phyloP scores from a whole-genome alignment of 37 sponge, comb jelly and placozoan species.

The Aplysina aerophoba region DNA sequence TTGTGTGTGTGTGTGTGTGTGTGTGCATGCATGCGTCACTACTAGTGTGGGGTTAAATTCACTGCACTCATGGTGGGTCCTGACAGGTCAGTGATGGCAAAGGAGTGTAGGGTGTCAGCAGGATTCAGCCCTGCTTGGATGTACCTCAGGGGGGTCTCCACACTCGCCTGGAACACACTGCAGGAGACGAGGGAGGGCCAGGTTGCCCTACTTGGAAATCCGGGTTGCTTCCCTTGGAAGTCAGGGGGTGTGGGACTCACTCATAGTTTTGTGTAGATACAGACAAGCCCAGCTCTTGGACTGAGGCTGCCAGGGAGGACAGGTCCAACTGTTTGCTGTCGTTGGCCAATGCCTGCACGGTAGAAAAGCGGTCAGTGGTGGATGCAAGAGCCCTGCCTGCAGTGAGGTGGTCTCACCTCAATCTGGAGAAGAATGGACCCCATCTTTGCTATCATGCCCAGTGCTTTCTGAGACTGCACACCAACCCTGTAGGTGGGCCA shows the following conservation, averaged over 20 bases:
- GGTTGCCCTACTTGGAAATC: too few relatives aligned
- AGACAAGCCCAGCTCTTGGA: slow-evolving; percentile 38
- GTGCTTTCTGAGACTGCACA: slow-evolving; percentile 47
- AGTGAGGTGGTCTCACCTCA: slow-evolving; percentile 48
- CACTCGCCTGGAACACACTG: slow-evolving; percentile 71
- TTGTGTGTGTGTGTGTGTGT: too few relatives aligned
- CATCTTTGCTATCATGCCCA: slow-evolving; percentile 54
- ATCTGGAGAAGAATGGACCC: slow-evolving; percentile 71
- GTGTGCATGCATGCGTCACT: too few relatives aligned
- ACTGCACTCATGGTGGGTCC: neutral
- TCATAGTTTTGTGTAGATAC: slow-evolving; percentile 59
- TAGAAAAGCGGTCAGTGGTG: neutral
- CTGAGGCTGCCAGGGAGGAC: slow-evolving; percentile 40
- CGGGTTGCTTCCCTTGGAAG: too few relatives aligned
- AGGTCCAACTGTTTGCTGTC: slow-evolving; percentile 36
- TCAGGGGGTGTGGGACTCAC: slow-evolving; percentile 30
- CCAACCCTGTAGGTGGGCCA: slow-evolving; percentile 27
- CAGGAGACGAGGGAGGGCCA: neutral
- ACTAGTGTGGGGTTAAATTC: too few relatives aligned
- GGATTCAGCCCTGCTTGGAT: slow-evolving; percentile 83
- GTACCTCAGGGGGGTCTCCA: slow-evolving; percentile 79
- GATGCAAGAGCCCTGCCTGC: too few relatives aligned
- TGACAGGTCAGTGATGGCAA: slow-evolving; percentile 33
- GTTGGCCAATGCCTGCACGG: slow-evolving; percentile 6
- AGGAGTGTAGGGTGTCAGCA: slow-evolving; percentile 69